These are phyloP conservation scores for Dendropsophus ebraccatus DNA, from an alignment of 2,113 vertebrate species.

Conservation along the genomic window DNA sequence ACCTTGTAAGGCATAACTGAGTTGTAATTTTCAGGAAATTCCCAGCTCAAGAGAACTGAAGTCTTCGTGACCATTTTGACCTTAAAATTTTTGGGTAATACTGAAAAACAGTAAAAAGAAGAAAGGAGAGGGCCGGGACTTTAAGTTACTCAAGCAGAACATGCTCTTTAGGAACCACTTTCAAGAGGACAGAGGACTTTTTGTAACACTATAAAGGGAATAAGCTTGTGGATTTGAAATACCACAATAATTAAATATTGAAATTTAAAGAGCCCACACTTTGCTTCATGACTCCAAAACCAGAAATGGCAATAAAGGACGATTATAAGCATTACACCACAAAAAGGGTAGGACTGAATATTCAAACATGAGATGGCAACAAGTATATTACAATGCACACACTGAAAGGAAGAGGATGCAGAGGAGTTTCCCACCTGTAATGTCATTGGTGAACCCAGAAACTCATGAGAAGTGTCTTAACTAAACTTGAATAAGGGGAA, in stretches of 20 bases:
- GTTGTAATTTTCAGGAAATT: constrained; percentile 88
- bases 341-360: constrained; percentile 56
- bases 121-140: constrained; percentile 15
- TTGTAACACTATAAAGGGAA: background rate
- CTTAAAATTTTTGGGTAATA: constrained; percentile 97
- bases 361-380: constrained; percentile 55
- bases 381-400: background rate
- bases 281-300: constrained; percentile 56
- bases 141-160: constrained; percentile 2
- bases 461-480: constrained; percentile 71
- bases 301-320: constrained; percentile 12
- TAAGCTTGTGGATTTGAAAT: background rate
- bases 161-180: constrained; percentile 12
- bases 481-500: constrained; percentile 73
- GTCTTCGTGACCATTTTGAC: constrained; percentile 96
- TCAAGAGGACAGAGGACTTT: constrained; percentile 1
- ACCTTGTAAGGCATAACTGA: constrained; percentile 86
- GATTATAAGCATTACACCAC: background rate
- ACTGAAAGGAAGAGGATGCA: constrained; percentile 63
- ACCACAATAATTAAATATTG: background rate
- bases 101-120: constrained; percentile 71
- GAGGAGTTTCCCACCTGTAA: constrained; percentile 72
- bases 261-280: constrained; percentile 45
- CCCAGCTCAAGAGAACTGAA: constrained; percentile 91
- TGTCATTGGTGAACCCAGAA: constrained; percentile 65